Percentiles rank a stretch among this genome's conserved stretches.
Evolutionary conservation across 1,140 invertebrate genomes (phyloP).

Genomic region (Phenacoccus solenopsis): DNA sequence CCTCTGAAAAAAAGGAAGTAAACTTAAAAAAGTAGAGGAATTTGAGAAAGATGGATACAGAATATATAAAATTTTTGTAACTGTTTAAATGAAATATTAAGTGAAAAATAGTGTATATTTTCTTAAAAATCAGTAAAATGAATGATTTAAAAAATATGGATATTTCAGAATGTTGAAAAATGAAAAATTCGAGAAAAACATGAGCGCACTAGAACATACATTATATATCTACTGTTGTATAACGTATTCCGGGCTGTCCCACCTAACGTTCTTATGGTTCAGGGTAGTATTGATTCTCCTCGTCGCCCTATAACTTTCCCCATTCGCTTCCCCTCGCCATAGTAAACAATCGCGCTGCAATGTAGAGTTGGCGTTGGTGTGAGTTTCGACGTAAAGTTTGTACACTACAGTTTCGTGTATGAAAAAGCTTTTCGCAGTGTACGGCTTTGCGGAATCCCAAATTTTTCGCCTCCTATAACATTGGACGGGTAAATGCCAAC

Average conservation of each 20-base stretch:
- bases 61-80: no score
- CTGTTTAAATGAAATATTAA: no score
- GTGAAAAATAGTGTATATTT: no score
- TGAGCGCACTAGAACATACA: no score
- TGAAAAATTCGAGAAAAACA: no score
- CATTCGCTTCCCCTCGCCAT: not conserved
- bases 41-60: no score
- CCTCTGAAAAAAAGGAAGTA: no score
- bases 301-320: not conserved
- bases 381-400: not conserved
- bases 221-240: no score
- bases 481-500: not conserved
- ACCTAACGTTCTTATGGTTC: not conserved
- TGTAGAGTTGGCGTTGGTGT: not conserved
- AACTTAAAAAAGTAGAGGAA: no score
- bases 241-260: not conserved
- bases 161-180: no score
- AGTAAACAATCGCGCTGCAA: constrained; percentile 8
- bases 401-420: not conserved
- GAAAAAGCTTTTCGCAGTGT: constrained; percentile 8
- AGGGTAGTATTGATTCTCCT: constrained; percentile 12
- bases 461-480: not conserved
- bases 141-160: no score
- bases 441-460: constrained; percentile 9
- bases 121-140: no score